Evolutionary conservation across 2,797 vertebrate species (phyloP).

Genomic region (Podargus strigoides): DNA sequence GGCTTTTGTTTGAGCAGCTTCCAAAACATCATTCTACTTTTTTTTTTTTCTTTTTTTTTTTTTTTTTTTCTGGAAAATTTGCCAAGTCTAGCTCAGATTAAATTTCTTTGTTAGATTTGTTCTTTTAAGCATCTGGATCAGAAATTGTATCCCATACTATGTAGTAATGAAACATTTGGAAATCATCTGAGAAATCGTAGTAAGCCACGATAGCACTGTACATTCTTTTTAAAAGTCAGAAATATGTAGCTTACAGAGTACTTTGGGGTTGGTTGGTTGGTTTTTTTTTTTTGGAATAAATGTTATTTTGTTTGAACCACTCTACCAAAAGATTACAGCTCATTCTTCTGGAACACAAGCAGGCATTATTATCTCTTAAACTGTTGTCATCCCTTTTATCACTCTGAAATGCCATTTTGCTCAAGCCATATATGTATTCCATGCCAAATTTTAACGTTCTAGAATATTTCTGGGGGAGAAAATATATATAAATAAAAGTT

Average conservation of each 20-base stretch:
- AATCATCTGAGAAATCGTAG: constrained; percentile 72
- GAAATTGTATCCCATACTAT: constrained; percentile 72
- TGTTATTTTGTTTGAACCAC: constrained; percentile 28
- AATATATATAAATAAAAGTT: not conserved
- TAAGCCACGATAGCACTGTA: constrained; percentile 43
- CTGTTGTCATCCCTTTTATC: not conserved
- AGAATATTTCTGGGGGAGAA: not conserved
- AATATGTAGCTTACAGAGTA: constrained; percentile 19
- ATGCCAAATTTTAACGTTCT: not conserved
- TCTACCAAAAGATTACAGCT: not conserved
- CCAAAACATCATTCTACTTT: constrained; percentile 72
- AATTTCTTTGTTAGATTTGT: constrained; percentile 76
- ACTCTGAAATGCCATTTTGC: not conserved
- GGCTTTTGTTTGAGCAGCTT: constrained; percentile 77
- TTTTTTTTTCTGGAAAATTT: constrained; percentile 67
- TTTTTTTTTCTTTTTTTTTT: constrained; percentile 61
- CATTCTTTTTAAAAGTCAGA: constrained; percentile 44
- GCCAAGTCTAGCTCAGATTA: constrained; percentile 77
- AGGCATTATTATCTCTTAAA: not conserved
- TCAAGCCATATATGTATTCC: not conserved
- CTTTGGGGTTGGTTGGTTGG: not conserved
- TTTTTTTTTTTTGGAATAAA: not conserved
- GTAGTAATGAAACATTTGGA: constrained; percentile 78
- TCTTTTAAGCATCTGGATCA: constrained; percentile 77
- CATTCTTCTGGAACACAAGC: not conserved